Base-by-base conservation (phyloP, 2,888 invertebrate species). In the Ophion slaviceki region DNA sequence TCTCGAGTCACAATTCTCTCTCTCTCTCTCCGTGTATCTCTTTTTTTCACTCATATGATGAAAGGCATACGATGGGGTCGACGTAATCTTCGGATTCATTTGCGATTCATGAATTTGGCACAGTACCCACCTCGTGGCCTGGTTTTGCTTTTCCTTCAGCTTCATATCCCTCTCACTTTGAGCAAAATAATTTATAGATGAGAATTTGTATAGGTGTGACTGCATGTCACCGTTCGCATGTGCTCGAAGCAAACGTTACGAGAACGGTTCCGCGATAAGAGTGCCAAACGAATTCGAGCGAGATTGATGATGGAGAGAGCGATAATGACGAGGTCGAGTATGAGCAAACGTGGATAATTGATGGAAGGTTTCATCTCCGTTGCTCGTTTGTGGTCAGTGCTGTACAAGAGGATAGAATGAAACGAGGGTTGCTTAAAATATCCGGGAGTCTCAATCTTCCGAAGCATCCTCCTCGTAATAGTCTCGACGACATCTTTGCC, bases 11-110 rank as follows among this genome's bases (percentile, higher is more conserved):
- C 8, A 79, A 62, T 28, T 24, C 64, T 11, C 32, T 28, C n/a
- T 20, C 8, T 40, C 47, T 57, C 17, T 40, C 24, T 24, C n/a
- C 47, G 4, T 40, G 7, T 17, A 1, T 59, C n/a, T 76, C 2
- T 53, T n/a, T 14, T 6, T 67, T 76, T 71, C 45, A 57, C n/a
- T 57, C 28, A 11, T 66, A 83, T 76, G 82, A 85, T 78, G 89
- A 86, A 90, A 91, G 88, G 87, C 88, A 85, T 85, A 87, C 86
- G 88, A 86, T 86, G 87, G 87, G 89, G 88, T 91, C 88, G 89
- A 91, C 90, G 89, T 88, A 90, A 91, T 90, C 88, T 91, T 89
- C 88, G 86, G 81, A 82, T 88, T 91, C 91, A 91, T 91, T 91
- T 90, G 90, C 85, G 89, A 91, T 91, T 91, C 91, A 91, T 91